Percentiles rank a stretch among this genome's conserved stretches.
Conservation (phyloP, 2,113 vertebrate species). For the Myiagra hebetior region DNA sequence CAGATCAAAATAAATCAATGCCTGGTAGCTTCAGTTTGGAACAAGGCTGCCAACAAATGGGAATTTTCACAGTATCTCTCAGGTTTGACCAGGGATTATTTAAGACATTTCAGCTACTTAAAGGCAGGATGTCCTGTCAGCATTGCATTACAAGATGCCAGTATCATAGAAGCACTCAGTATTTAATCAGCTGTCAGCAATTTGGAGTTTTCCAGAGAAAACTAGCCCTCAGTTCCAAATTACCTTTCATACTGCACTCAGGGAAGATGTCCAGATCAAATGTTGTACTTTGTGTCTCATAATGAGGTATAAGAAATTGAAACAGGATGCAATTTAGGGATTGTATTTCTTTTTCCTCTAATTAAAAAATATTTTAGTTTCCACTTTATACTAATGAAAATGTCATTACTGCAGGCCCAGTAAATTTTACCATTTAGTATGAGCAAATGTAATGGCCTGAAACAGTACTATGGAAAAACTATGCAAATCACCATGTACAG, state of each 20-base stretch:
- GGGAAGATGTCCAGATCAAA: background rate
- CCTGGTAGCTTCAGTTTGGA: background rate
- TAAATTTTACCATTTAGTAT: conserved; percentile 23
- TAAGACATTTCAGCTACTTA: background rate
- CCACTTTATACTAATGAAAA: background rate
- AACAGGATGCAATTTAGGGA: background rate
- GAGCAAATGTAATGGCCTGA: conserved; percentile 57
- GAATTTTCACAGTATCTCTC: background rate
- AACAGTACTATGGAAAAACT: conserved; percentile 65
- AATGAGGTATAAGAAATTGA: background rate
- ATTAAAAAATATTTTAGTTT: conserved; percentile 19
- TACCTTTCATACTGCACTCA: background rate
- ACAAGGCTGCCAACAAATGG: background rate
- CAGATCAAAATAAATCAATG: background rate
- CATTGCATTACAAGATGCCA: background rate
- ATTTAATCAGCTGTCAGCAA: conserved; percentile 15
- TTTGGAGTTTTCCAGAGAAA: conserved; percentile 17
- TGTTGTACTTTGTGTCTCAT: background rate
- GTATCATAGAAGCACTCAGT: background rate
- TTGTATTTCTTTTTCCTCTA: conserved; percentile 1
- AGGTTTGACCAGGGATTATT: background rate
- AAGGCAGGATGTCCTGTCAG: background rate
- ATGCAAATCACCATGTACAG: conserved; percentile 54
- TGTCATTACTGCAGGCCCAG: conserved; percentile 22
- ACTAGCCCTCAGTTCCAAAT: background rate